Percentiles rank a stretch among this genome's conserved stretches.
Conservation (phyloP, 2,113 vertebrate genomes). For the Columba livia region DNA sequence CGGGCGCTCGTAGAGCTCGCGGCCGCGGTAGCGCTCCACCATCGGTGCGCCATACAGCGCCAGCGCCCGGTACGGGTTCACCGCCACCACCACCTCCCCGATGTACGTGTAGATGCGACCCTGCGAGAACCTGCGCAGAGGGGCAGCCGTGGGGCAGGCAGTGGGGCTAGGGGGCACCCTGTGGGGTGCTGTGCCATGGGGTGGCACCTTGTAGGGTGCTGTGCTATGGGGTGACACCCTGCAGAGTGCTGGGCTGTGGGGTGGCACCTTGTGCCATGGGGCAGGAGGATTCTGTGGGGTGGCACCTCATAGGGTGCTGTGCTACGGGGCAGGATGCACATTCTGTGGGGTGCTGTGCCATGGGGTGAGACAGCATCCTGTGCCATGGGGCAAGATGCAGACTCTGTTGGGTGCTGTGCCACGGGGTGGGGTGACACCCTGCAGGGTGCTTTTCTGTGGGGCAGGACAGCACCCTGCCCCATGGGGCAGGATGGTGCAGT, state of each 20-base stretch:
- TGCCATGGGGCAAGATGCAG: neutral
- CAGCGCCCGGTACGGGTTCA: conserved; percentile 88
- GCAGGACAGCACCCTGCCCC: no score
- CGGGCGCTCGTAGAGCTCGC: conserved; percentile 89
- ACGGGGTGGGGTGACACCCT: no score
- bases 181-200: neutral
- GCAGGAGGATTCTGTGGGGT: no score
- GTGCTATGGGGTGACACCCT: neutral
- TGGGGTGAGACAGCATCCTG: no score
- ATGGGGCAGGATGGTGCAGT: neutral
- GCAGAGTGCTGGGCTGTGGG: no score
- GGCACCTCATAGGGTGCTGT: no score
- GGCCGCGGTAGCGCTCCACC: conserved; percentile 85
- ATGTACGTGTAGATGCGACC: conserved; percentile 93
- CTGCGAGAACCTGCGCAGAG: conserved; percentile 82
- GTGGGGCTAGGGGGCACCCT: no score
- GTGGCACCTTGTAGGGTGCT: neutral
- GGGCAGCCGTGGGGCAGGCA: neutral
- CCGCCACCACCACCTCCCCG: conserved; percentile 91
- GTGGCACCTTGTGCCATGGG: no score
- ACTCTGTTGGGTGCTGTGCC: no score
- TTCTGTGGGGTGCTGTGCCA: neutral
- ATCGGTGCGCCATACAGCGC: conserved; percentile 82
- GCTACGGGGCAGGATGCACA: neutral
- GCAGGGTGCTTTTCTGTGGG: neutral